Conservation (phyloP, 2,888 invertebrate species). For the Himalopsyche anomala region DNA sequence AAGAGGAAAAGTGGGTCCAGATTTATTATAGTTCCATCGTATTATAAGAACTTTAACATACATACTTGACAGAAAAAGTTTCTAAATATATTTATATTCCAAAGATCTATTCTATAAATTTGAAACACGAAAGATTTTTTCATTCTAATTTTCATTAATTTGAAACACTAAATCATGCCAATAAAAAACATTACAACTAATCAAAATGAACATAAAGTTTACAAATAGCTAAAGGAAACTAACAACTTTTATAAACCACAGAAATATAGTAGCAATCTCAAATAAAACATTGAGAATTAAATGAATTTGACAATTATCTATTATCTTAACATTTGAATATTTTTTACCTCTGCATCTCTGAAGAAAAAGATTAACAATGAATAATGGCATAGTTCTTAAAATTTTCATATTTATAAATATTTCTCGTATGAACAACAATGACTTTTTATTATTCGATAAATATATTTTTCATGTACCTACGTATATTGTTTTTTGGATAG, state of each 20-base stretch:
- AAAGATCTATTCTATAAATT: slow-evolving; percentile 41
- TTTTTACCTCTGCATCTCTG: neutral
- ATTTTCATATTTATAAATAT: slow-evolving; percentile 45
- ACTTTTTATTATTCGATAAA: slow-evolving; percentile 32
- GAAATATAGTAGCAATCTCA: slow-evolving; percentile 34
- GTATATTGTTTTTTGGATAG: slow-evolving; percentile 15
- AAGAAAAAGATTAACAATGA: slow-evolving; percentile 19
- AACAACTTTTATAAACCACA: slow-evolving; percentile 23
- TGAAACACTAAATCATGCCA: slow-evolving; percentile 42
- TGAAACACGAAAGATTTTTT: slow-evolving; percentile 42
- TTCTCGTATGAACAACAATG: slow-evolving; percentile 40
- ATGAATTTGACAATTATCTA: slow-evolving; percentile 22
- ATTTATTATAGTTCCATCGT: slow-evolving; percentile 22
- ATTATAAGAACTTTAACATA: slow-evolving; percentile 22
- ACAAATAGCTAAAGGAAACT: slow-evolving; percentile 40
- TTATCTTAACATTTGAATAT: slow-evolving; percentile 3
- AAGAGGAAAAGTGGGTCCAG: slow-evolving; percentile 3
- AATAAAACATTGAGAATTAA: slow-evolving; percentile 18
- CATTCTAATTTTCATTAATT: slow-evolving; percentile 37
- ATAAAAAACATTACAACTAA: slow-evolving; percentile 24
- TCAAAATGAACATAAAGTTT: slow-evolving; percentile 2
- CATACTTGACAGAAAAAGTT: slow-evolving; percentile 28
- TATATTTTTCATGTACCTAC: slow-evolving; percentile 31
- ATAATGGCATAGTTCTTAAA: slow-evolving; percentile 28
- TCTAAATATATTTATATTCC: slow-evolving; percentile 32